These are phyloP conservation scores for Cassiopea xamachana DNA, from an alignment of 30 jellyfish, hydroid and myxozoan genomes.

Conservation along the genomic window DNA sequence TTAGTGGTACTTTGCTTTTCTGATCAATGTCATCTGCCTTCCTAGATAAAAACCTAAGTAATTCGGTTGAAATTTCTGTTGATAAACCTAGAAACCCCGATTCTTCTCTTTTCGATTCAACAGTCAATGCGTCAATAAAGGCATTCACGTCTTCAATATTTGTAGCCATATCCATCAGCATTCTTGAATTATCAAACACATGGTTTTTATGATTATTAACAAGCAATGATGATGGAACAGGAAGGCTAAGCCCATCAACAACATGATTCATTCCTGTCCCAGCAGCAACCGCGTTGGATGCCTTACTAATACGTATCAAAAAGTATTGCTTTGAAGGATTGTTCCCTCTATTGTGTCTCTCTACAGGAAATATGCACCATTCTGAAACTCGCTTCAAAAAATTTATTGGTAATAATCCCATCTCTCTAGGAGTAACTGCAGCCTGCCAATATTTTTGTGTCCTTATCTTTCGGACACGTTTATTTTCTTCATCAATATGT, in stretches of 20 bases:
- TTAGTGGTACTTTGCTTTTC: neutral
- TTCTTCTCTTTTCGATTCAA: neutral
- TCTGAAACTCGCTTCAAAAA: constrained; percentile 13
- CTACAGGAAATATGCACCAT: constrained; percentile 52
- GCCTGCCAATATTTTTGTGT: neutral
- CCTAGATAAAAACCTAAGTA: constrained; percentile 6
- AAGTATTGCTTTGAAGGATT: neutral
- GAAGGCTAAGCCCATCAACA: constrained; percentile 5
- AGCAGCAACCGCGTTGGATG: neutral
- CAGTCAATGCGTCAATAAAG: constrained; percentile 12
- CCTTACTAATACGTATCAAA: constrained; percentile 8
- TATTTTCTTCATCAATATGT: neutral
- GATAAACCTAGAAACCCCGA: constrained; percentile 1
- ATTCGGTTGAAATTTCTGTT: neutral
- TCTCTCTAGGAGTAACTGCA: neutral
- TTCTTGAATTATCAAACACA: neutral
- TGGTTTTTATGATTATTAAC: neutral
- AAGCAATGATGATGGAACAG: constrained; percentile 1
- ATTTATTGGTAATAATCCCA: neutral
- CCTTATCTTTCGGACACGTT: neutral
- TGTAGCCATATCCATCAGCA: constrained; percentile 3
- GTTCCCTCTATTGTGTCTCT: neutral
- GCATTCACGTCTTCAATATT: neutral
- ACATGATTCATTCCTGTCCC: neutral
- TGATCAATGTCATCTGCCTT: neutral